A percentile compares a stretch with the other conserved stretches of the same genome.
phyloP scores from a whole-genome alignment of 2,113 vertebrate species.

The Athene noctua region DNA sequence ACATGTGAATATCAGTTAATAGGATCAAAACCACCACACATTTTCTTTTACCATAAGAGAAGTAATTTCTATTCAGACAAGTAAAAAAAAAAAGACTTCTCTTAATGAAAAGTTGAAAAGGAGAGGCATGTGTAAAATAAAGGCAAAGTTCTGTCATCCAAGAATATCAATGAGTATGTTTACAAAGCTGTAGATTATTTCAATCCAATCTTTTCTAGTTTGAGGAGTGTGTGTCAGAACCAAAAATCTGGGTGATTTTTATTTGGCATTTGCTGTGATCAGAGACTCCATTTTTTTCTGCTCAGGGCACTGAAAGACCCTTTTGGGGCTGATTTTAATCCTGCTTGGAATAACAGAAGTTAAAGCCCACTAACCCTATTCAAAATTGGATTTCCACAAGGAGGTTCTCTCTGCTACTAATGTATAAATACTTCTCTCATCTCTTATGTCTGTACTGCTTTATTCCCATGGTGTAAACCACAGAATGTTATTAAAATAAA shows the following conservation, averaged over 20 bases:
- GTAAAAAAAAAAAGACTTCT: background rate
- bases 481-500: background rate
- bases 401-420: background rate
- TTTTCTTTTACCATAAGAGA: background rate
- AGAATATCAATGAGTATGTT: background rate
- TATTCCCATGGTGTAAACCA: background rate
- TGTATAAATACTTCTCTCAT: background rate
- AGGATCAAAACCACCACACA: background rate
- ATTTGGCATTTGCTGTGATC: background rate
- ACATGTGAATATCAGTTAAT: background rate
- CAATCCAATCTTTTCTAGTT: background rate
- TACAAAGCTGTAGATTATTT: background rate
- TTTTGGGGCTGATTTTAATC: background rate
- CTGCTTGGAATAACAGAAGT: background rate
- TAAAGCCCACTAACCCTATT: background rate
- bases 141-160: background rate
- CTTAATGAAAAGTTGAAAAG: background rate
- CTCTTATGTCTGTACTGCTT: background rate
- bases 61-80: background rate
- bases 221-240: background rate
- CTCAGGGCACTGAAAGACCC: background rate
- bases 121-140: fast-evolving
- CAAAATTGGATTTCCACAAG: background rate
- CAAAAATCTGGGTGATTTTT: background rate
- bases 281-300: background rate